Percentiles rank a stretch among this genome's conserved stretches.
Conservation (phyloP, 64 coral and sea anemone species). For the Montipora capricornis region DNA sequence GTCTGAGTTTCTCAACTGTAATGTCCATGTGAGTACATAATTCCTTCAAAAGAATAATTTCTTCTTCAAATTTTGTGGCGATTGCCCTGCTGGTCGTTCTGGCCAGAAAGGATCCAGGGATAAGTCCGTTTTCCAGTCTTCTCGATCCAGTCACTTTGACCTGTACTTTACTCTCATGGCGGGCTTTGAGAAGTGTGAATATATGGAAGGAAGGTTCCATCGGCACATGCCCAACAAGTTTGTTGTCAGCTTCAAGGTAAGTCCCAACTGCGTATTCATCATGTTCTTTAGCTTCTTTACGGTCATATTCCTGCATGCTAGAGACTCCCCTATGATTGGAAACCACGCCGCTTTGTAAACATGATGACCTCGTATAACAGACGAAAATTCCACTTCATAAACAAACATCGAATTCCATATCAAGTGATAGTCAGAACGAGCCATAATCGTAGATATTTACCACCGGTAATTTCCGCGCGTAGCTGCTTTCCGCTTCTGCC, state of each 20-base stretch:
- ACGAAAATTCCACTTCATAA: conserved; percentile 83
- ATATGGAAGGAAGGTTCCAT: conserved; percentile 79
- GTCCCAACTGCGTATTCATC: conserved; percentile 74
- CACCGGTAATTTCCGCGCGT: conserved; percentile 69
- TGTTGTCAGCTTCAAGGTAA: conserved; percentile 78
- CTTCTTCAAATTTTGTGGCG: conserved; percentile 70
- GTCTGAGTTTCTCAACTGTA: conserved; percentile 46
- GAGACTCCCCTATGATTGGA: conserved; percentile 67
- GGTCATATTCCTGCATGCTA: conserved; percentile 67
- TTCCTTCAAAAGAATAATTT: conserved; percentile 74
- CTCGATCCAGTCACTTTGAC: conserved; percentile 70
- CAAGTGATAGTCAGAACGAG: conserved; percentile 65
- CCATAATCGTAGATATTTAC: conserved; percentile 78
- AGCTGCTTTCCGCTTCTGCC: conserved; percentile 56
- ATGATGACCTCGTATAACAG: conserved; percentile 81
- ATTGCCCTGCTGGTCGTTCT: conserved; percentile 61
- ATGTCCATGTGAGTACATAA: conserved; percentile 69
- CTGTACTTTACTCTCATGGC: conserved; percentile 41
- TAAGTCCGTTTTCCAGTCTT: conserved; percentile 58
- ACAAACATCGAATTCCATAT: conserved; percentile 78
- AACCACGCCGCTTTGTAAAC: conserved; percentile 71
- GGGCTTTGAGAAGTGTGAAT: conserved; percentile 73
- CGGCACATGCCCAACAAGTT: conserved; percentile 78
- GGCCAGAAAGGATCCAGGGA: conserved; percentile 47
- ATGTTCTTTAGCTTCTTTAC: conserved; percentile 55